phyloP scores from a whole-genome alignment of 2,113 vertebrate genomes.

The Xerus inauris region DNA sequence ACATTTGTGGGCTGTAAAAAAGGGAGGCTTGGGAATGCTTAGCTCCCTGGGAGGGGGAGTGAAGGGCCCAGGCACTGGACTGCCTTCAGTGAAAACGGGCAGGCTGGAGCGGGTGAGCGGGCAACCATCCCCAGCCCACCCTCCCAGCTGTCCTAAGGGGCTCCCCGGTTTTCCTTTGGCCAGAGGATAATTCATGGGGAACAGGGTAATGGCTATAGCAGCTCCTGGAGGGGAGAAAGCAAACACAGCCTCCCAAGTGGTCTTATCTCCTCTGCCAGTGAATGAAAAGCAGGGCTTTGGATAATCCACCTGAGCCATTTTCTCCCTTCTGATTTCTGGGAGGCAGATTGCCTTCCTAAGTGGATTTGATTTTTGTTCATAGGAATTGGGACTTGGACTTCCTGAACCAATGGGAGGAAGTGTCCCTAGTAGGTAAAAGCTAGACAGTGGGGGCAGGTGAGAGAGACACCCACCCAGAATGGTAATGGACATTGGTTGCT shows the following conservation, averaged over 20 bases:
- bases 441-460: background rate
- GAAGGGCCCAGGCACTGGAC: background rate
- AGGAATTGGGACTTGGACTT: background rate
- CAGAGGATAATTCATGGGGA: too few species aligned
- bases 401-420: background rate
- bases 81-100: background rate
- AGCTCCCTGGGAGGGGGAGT: background rate
- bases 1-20: background rate
- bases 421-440: background rate
- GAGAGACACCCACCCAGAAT: background rate
- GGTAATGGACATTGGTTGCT: background rate
- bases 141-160: background rate
- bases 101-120: rapidly evolving
- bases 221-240: background rate
- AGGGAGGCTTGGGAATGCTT: background rate
- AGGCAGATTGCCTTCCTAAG: background rate
- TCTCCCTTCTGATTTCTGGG: background rate
- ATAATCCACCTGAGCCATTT: background rate
- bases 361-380: background rate
- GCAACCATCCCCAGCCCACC: background rate
- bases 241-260: background rate
- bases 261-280: background rate
- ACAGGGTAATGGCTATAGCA: background rate
- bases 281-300: background rate
- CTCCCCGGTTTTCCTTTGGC: background rate